Percentiles rank a stretch among this genome's conserved stretches.
phyloP scores from a whole-genome alignment of 2,888 invertebrate species.

The Microplitis manilae region DNA sequence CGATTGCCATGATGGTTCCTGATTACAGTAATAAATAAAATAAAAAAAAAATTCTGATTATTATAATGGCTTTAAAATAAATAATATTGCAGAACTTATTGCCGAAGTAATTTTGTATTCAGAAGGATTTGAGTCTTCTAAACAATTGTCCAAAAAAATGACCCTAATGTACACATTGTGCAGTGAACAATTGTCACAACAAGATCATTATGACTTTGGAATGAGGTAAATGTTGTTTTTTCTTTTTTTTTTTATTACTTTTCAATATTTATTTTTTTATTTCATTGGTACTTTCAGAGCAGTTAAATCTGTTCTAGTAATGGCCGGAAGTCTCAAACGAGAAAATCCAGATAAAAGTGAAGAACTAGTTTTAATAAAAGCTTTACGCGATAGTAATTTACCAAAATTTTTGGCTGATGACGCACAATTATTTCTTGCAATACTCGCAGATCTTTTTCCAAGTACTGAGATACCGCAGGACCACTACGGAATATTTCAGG shows the following conservation, averaged over 20 bases:
- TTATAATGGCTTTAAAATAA: conserved; percentile 7
- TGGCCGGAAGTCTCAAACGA: conserved; percentile 92
- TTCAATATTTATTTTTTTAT: conserved; percentile 8
- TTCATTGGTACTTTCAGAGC: conserved; percentile 74
- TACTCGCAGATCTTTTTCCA: conserved; percentile 91
- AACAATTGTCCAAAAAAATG: conserved; percentile 90
- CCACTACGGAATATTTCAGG: conserved; percentile 84
- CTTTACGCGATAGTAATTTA: conserved; percentile 89
- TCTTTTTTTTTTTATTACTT: neutral
- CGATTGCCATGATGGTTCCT: conserved; percentile 94
- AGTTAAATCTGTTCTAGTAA: conserved; percentile 92
- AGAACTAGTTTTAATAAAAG: conserved; percentile 87
- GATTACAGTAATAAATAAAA: conserved; percentile 80
- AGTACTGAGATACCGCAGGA: conserved; percentile 84
- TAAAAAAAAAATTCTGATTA: neutral
- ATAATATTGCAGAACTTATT: conserved; percentile 78
- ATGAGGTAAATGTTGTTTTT: conserved; percentile 75
- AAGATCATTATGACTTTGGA: conserved; percentile 93
- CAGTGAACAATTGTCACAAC: conserved; percentile 92
- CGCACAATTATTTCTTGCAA: conserved; percentile 87
- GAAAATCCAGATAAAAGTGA: conserved; percentile 88
- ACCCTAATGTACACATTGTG: conserved; percentile 93
- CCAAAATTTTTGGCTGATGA: conserved; percentile 93
- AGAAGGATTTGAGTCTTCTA: conserved; percentile 92
- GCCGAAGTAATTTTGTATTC: conserved; percentile 95